These are phyloP conservation scores for Apus apus DNA, from an alignment of 2,113 vertebrate species.

Conservation along the genomic window DNA sequence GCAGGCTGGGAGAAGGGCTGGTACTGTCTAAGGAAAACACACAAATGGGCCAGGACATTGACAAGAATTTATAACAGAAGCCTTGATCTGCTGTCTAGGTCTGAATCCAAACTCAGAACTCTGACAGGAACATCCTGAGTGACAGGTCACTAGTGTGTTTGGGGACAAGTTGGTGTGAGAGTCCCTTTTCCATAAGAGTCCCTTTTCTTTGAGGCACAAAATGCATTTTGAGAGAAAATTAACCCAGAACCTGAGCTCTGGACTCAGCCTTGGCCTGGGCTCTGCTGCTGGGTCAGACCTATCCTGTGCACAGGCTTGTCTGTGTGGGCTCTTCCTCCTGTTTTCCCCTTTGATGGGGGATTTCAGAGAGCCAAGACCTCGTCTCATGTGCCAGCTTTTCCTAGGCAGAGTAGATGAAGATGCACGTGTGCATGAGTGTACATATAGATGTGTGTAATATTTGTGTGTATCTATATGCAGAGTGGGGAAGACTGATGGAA, in stretches of 20 bases:
- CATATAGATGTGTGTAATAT: accelerated
- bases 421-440: too few species aligned
- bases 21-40: not conserved
- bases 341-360: not conserved
- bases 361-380: not conserved
- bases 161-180: accelerated
- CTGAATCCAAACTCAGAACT: not conserved
- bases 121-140: not conserved
- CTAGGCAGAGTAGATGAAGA: accelerated
- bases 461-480: not conserved
- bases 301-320: not conserved
- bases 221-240: not conserved
- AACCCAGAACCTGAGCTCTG: not conserved
- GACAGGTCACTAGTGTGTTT: not conserved
- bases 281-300: not conserved
- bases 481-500: not conserved
- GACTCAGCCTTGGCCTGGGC: not conserved
- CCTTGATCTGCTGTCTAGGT: not conserved
- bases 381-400: not conserved
- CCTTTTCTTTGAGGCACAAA: not conserved
- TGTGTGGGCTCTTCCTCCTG: not conserved
- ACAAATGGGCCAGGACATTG: accelerated
- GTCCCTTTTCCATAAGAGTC: not conserved
- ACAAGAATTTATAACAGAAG: not conserved
- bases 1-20: not conserved